Percentiles rank a stretch among this genome's conserved stretches.
These are phyloP conservation scores for Myopa testacea DNA, from an alignment of 2,888 invertebrate genomes.

Conservation along the genomic window DNA sequence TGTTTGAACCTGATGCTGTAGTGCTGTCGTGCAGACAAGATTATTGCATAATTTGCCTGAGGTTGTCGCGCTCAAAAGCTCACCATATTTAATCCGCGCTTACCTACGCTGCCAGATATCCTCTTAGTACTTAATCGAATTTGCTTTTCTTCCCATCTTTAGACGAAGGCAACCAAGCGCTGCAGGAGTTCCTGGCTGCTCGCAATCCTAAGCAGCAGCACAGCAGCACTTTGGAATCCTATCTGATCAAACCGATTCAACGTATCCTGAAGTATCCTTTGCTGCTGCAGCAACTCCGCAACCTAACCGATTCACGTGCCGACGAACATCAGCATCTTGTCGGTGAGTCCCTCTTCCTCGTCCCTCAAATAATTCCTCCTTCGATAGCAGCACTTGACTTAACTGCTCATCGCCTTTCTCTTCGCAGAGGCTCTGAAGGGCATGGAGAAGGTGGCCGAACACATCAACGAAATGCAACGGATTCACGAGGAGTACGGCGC, in stretches of 20 bases:
- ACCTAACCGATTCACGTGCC: conserved; percentile 90
- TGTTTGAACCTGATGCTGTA: neutral
- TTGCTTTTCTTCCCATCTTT: conserved; percentile 38
- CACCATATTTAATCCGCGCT: neutral
- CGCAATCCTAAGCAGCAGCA: conserved; percentile 97
- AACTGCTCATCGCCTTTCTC: neutral
- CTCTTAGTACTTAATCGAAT: neutral
- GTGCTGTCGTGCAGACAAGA: too few relatives aligned
- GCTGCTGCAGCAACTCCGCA: conserved; percentile 92
- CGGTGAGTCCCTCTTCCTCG: conserved; percentile 71
- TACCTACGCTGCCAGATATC: neutral
- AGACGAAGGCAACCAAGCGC: conserved; percentile 96
- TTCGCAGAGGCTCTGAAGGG: conserved; percentile 90
- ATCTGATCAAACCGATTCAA: conserved; percentile 98
- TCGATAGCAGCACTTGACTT: neutral
- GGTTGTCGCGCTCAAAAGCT: neutral
- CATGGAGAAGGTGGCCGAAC: conserved; percentile 99
- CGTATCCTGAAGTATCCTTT: conserved; percentile 97
- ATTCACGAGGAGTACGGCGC: conserved; percentile 99
- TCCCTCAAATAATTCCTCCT: neutral
- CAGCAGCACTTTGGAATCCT: conserved; percentile 95
- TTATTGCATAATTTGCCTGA: conserved; percentile 17
- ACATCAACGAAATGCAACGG: conserved; percentile 99
- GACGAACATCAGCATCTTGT: conserved; percentile 95
- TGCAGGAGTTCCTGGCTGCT: conserved; percentile 94